A percentile compares a stretch with the other conserved stretches of the same genome.
These are phyloP conservation scores for Spodoptera littoralis DNA, from an alignment of 2,888 invertebrate species.

Conservation along the genomic window DNA sequence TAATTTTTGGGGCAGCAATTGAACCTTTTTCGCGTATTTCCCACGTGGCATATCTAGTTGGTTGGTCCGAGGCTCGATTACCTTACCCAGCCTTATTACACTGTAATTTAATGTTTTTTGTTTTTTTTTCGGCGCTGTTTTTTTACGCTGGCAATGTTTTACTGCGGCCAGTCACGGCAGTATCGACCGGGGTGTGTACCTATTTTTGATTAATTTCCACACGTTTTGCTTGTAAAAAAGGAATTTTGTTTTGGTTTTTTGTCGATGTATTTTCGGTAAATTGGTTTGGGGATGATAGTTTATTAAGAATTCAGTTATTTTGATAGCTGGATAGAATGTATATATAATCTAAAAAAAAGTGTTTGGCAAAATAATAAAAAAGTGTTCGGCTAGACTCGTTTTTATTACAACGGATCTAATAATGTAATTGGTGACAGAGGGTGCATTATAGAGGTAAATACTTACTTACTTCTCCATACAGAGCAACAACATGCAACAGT, in stretches of 20 bases:
- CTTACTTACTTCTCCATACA: no score
- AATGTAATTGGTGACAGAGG: no score
- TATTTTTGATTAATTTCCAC: constrained; percentile 68
- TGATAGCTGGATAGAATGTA: no score
- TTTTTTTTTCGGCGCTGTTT: constrained; percentile 73
- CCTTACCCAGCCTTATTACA: constrained; percentile 83
- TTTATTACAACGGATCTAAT: no score
- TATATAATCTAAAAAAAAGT: no score
- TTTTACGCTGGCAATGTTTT: constrained; percentile 79
- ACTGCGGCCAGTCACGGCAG: constrained; percentile 84
- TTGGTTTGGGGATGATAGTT: constrained; percentile 39
- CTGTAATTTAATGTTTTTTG: constrained; percentile 85
- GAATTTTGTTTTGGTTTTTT: constrained; percentile 35
- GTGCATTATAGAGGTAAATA: no score
- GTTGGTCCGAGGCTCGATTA: constrained; percentile 78
- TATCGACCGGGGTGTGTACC: constrained; percentile 78
- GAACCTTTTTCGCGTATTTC: constrained; percentile 78
- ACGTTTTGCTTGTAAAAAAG: constrained; percentile 42
- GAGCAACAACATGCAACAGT: no score
- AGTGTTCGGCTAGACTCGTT: no score
- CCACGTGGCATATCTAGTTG: constrained; percentile 82
- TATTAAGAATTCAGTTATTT: no score
- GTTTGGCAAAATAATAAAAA: no score
- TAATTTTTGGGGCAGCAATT: constrained; percentile 56
- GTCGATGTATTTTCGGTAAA: constrained; percentile 42